Conservation (phyloP, 2,888 invertebrate species). For the Lasioglossum oenotherae region DNA sequence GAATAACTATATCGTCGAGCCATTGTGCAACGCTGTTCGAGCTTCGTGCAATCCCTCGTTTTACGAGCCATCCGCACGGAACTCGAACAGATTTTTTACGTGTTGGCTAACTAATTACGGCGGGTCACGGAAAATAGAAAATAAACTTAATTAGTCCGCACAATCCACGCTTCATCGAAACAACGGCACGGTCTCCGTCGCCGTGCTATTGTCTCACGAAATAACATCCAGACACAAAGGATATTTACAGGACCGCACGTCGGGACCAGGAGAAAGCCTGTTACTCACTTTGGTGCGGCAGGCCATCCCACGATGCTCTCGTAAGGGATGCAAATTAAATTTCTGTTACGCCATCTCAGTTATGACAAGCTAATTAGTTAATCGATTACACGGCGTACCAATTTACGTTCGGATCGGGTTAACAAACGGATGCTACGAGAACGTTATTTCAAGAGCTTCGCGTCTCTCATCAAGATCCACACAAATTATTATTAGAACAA, state of each 20-base stretch:
- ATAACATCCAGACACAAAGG: slow-evolving; percentile 52
- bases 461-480: too few species aligned
- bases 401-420: background rate
- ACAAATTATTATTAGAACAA: background rate
- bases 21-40: background rate
- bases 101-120: background rate
- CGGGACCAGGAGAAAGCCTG: background rate
- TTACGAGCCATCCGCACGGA: background rate
- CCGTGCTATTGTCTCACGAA: slow-evolving; percentile 41
- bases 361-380: slow-evolving; percentile 23
- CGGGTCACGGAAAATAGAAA: slow-evolving; percentile 24
- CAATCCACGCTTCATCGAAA: background rate
- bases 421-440: background rate
- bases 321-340: slow-evolving; percentile 13
- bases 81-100: background rate
- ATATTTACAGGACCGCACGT: slow-evolving; percentile 25
- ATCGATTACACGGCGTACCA: slow-evolving; percentile 23
- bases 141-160: slow-evolving; percentile 61
- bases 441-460: background rate
- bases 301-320: background rate
- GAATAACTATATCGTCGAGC: background rate
- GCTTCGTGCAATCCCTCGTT: background rate
- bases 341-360: slow-evolving; percentile 8
- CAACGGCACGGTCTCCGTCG: background rate
- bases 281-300: background rate